Percentiles rank a stretch among this genome's conserved stretches.
Conservation (phyloP, 2,888 invertebrate species). For the Volucella zonaria region DNA sequence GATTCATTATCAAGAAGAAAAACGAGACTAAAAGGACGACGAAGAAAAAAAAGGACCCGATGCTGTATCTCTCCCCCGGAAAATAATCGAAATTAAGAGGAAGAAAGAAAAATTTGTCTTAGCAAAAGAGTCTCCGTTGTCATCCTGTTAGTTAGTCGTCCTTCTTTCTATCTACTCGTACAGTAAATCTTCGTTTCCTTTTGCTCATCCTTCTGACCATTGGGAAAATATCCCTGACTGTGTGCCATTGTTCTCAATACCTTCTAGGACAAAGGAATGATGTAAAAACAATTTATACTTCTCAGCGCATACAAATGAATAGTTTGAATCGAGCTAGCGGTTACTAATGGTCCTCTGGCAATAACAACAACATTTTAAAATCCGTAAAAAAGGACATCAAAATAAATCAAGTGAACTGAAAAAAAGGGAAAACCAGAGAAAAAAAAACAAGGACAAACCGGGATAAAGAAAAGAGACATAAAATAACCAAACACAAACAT, state of each 20-base stretch:
- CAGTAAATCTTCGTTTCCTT: background rate
- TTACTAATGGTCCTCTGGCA: background rate
- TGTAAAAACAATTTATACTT: constrained; percentile 58
- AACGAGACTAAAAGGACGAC: constrained; percentile 11
- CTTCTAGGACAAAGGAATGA: constrained; percentile 42
- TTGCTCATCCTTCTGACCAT: background rate
- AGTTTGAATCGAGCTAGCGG: constrained; percentile 9
- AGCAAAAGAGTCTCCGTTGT: constrained; percentile 9
- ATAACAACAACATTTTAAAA: constrained; percentile 29
- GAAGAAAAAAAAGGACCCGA: constrained; percentile 16
- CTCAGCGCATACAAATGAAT: constrained; percentile 33
- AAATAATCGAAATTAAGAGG: constrained; percentile 42
- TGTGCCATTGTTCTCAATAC: background rate
- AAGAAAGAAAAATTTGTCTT: constrained; percentile 26
- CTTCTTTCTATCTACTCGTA: constrained; percentile 6
- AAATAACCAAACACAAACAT: constrained; percentile 52
- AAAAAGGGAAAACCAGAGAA: constrained; percentile 41
- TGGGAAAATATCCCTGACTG: background rate
- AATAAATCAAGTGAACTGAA: constrained; percentile 17
- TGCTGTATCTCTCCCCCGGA: constrained; percentile 24
- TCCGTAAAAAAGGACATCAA: constrained; percentile 39
- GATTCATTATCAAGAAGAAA: constrained; percentile 63
- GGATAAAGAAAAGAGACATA: constrained; percentile 17
- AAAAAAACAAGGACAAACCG: constrained; percentile 16
- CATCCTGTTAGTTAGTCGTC: background rate